phyloP scores from a whole-genome alignment of 2,888 invertebrate genomes.

The Cryptocephalus moraei region DNA sequence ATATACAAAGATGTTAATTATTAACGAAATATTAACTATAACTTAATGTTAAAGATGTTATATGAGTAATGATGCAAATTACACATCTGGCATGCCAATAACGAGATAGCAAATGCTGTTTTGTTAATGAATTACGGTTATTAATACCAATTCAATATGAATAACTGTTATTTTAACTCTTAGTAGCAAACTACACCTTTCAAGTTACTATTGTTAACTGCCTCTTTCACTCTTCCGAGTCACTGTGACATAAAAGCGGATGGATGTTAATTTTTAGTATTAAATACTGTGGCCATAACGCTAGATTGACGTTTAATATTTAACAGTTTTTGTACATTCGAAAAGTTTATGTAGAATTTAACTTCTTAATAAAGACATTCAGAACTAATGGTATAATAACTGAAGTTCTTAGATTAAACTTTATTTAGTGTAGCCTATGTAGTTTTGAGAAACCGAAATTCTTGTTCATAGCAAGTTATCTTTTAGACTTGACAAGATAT shows the following conservation, averaged over 20 bases:
- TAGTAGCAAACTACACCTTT: constrained; percentile 45
- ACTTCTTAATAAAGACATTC: too few species aligned
- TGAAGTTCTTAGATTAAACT: too few species aligned
- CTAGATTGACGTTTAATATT: neutral
- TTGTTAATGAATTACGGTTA: constrained; percentile 3
- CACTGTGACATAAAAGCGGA: constrained; percentile 1
- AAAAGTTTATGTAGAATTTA: too few species aligned
- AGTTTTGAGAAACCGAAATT: too few species aligned
- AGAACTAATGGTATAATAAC: too few species aligned
- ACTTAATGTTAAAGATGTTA: constrained; percentile 3
- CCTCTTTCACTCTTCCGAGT: neutral
- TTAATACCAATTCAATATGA: constrained; percentile 9
- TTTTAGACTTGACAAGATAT: too few species aligned
- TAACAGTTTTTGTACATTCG: neutral
- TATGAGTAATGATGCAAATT: constrained; percentile 2
- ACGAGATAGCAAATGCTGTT: constrained; percentile 8
- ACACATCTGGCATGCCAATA: constrained; percentile 7
- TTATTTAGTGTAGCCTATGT: too few species aligned
- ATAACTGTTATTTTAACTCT: constrained; percentile 11
- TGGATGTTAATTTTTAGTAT: neutral
- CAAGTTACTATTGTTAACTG: neutral
- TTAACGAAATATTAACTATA: too few species aligned
- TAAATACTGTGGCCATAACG: neutral
- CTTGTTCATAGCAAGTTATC: too few species aligned
- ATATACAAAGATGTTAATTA: constrained; percentile 9